Evolutionary conservation across 2,113 vertebrate species (phyloP), one percentile per base, ranked within the genome.

Genomic region (Brachirus orientalis): DNA sequence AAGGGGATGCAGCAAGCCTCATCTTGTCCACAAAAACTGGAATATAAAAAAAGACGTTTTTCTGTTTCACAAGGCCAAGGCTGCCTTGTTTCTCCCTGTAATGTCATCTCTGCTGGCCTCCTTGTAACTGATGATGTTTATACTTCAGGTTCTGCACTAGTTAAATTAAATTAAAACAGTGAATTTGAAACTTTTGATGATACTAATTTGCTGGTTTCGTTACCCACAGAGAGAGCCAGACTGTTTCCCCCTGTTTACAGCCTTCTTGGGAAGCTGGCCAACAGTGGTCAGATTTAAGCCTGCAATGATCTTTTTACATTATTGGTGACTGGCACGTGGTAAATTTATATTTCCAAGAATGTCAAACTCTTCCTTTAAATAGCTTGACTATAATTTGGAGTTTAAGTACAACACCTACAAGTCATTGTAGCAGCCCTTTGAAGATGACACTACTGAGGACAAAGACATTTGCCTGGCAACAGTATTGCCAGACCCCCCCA

Each of bases 381-480:
- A 1, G 40, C 10, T 38, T 44, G 13, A 18, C 35, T 47, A 5
- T 35, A 35, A 33, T 28, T 28, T 28, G 28, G 6, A 28, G 28
- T 78, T 63, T 9, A 41, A 35, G 6, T 14, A n/a, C 8, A 57
- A 53, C 10, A 62, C 20, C 10, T 33, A 51, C n/a, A 54, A 22
- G 28, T 28, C 28, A 28, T 28, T 28, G 28, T 28, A 33, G 17
- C 47, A 47, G 36, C 35, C 9, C 3, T 35, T 17, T n/a, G 37
- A 58, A 7, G 3, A 48, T 36, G 46, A 38, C 38, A 80, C 51
- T 58, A 53, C 53, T 64, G 38, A 80, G 61, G 55, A 86, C 69
- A 77, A 75, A 79, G 64, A 66, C 54, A 52, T 86, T 69, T 80
- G 51, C 59, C 72, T 72, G 69, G 69, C 64, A 69, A 80, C 66